Base-by-base conservation (phyloP, 2,113 vertebrate genomes). In the Microcebus tavaratra region DNA sequence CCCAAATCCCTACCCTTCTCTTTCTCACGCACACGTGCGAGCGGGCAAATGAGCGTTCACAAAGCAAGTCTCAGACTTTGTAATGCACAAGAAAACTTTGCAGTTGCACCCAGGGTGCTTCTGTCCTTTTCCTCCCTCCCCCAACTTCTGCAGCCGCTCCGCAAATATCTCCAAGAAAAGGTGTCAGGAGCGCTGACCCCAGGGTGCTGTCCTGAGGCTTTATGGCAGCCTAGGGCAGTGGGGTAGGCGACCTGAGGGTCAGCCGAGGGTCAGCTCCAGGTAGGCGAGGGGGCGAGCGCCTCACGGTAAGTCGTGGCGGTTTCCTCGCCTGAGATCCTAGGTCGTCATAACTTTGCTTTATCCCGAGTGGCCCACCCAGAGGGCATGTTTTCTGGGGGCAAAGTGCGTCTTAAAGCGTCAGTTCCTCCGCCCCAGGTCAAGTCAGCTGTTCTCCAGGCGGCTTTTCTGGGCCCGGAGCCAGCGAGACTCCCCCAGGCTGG, bases 51-150 rank as follows among this genome's bases (percentile, higher is more conserved):
- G 73, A 13, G 11, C 17, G 53, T 53, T 61, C 3, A 1, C 0
- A 2, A 88, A 65, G 27, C 55, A 42, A 39, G 36, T 20, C 14
- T n/a, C 8, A 50, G 17, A 68, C 82, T 86, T 50, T 9, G 55
- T 3, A 15, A 48, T 18, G n/a, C 25, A 25, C n/a, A 7, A 29
- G 70, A 34, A 97, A 98, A 95, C 94, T 96, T 96, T 14, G 45
- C 70, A 29, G 57, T 59, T 17, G 23, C 55, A 3, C 21, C 34
- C 45, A 25, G 48, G 48, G 34, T 25, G 8, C 17, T 45, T 55
- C 2, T 31, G 21, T 42, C 50, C 6, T 0, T 2, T 27, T 82
- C 36, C 21, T 42, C 3, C 6, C 67, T 15, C 61, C 61, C 11
- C 27, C 27, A 63, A 29, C 25, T 36, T 59, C 61, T 25, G 18